Conservation (phyloP, 2,113 vertebrate genomes). For the Lethenteron reissneri region DNA sequence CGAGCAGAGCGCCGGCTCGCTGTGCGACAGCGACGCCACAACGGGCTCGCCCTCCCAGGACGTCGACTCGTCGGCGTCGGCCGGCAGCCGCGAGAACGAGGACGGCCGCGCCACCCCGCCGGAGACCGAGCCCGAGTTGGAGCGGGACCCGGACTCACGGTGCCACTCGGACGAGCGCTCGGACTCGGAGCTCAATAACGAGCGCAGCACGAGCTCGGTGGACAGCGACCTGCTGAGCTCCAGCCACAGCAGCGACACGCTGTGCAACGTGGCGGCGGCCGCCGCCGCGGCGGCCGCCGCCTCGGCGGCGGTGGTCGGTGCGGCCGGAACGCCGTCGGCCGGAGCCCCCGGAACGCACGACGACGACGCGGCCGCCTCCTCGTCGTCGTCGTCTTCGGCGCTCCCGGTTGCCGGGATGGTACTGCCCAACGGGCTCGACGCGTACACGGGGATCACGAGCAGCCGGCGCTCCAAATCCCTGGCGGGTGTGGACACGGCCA, state of each 20-base stretch:
- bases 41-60: conserved; percentile 71
- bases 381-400: no score
- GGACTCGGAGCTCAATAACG: conserved; percentile 84
- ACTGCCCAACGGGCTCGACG: conserved; percentile 77
- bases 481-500: conserved; percentile 22
- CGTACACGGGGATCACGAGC: conserved; percentile 73
- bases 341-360: no score
- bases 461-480: conserved; percentile 68
- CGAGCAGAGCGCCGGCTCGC: conserved; percentile 30
- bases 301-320: no score
- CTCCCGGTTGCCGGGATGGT: no score
- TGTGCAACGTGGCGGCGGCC: conserved; percentile 69
- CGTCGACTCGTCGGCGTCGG: conserved; percentile 41
- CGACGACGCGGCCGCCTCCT: no score
- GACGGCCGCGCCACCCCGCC: conserved; percentile 42
- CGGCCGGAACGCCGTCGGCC: no score
- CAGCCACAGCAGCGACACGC: conserved; percentile 86
- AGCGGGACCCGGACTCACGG: conserved; percentile 41
- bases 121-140: not conserved
- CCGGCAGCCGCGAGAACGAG: conserved; percentile 57
- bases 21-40: conserved; percentile 78
- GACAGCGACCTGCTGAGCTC: conserved; percentile 98
- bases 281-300: not conserved
- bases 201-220: conserved; percentile 89
- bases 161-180: conserved; percentile 70